Evolutionary conservation across 2,113 vertebrate genomes (phyloP), one percentile per base, ranked within the genome.

Genomic region (Otocyon megalotis): DNA sequence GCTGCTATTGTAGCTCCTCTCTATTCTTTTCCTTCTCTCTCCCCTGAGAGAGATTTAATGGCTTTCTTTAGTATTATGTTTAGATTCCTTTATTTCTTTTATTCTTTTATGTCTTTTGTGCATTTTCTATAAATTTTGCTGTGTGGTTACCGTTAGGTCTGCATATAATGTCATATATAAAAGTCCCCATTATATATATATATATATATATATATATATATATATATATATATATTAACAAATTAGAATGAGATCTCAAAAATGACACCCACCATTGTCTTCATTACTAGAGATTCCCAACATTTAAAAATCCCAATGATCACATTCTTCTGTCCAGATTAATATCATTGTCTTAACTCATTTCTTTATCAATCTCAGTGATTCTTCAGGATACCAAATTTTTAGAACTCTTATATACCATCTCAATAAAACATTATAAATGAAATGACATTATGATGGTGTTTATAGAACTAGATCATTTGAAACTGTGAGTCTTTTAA

Each of bases 331-430:
- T 30, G 92, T 81, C 9, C 24, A 91, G 19, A 69, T 15, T 65
- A 87, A 83, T 90, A 79, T 3, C 6, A 89, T 79, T 88, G 86
- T 93, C 74, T 82, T 92, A 81, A 54, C 30, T 17, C n/a, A 87
- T 86, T 86, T 94, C 43, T 79, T 86, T 87, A 88, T 14, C 24
- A 95, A 85, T 69, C 54, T 71, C 37, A 94, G 32, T n/a, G 71
- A 92, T 2, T 89, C 0, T 88, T 26, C 88, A 62, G 15, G 26
- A 62, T 4, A 77, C 88, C 71, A 14, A 95, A 87, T 67, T 15
- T 37, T 96, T 93, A 85, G 60, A 85, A 74, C 43, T 88, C 28
- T 82, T 28, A 65, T 2, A 82, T 50, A 56, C 4, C 11, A 86
- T 28, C 28, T 82, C 48, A 85, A 62, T 71, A 71, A 96, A 90